Conservation (phyloP, 2,888 invertebrate species). For the Cylloceria caligata region DNA sequence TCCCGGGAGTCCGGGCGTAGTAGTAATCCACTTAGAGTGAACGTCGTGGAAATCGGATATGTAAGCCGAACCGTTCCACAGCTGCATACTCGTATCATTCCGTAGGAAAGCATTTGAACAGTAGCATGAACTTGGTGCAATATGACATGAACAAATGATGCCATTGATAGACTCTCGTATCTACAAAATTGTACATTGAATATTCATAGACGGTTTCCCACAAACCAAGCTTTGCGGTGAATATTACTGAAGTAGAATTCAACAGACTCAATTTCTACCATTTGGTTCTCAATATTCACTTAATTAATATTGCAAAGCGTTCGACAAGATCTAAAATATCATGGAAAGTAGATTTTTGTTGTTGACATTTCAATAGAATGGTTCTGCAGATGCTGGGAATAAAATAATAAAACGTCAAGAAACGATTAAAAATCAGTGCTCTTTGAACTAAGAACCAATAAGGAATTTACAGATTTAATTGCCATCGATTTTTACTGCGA, state of each 20-base stretch:
- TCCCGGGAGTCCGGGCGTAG: constrained; percentile 40
- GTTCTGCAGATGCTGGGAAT: background rate
- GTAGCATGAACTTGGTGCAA: constrained; percentile 36
- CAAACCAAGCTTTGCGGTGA: background rate
- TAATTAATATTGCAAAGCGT: background rate
- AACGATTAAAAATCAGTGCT: background rate
- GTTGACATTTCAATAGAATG: background rate
- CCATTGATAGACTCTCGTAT: constrained; percentile 1
- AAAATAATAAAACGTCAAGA: background rate
- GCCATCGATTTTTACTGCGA: background rate
- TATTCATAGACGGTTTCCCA: background rate
- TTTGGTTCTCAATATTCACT: background rate
- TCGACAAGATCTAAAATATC: background rate
- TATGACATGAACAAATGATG: constrained; percentile 33
- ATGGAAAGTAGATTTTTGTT: background rate
- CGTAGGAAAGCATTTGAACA: constrained; percentile 35
- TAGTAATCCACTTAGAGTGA: constrained; percentile 55
- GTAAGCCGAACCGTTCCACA: constrained; percentile 56
- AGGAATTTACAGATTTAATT: constrained; percentile 4
- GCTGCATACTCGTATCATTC: constrained; percentile 48
- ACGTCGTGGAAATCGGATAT: constrained; percentile 60
- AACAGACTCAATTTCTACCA: background rate
- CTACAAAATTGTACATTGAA: constrained; percentile 22
- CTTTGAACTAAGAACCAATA: background rate
- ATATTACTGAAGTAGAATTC: background rate